phyloP scores from a whole-genome alignment of 2,888 invertebrate species.

The Dryadula phaetusa region DNA sequence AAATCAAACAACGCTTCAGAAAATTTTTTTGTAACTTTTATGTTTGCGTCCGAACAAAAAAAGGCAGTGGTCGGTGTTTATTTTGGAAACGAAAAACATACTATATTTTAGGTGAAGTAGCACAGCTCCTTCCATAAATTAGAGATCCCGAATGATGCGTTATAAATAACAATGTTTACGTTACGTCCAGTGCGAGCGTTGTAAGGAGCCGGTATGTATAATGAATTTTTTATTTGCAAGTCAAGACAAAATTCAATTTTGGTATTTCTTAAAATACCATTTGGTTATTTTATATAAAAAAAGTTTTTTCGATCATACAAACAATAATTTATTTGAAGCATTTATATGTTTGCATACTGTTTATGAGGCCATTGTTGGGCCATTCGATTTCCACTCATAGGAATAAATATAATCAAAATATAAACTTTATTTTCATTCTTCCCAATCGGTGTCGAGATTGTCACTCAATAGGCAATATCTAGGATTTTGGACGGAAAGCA shows the following conservation, averaged over 20 bases:
- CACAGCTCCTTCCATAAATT: constrained; percentile 29
- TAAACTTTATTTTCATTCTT: too few species aligned
- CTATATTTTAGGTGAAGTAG: constrained; percentile 17
- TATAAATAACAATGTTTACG: constrained; percentile 34
- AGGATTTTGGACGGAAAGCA: too few species aligned
- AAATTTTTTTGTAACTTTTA: neutral
- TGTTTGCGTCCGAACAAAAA: neutral
- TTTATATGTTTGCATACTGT: too few species aligned
- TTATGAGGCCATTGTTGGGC: too few species aligned
- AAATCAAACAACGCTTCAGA: neutral
- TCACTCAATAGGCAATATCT: too few species aligned
- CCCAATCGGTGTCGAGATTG: too few species aligned
- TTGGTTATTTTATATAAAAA: neutral
- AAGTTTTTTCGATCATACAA: neutral
- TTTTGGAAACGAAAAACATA: constrained; percentile 14
- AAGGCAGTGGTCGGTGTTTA: neutral
- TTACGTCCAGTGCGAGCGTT: constrained; percentile 10
- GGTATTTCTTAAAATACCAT: neutral
- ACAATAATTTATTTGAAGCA: too few species aligned
- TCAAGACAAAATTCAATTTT: constrained; percentile 1
- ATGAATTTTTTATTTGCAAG: constrained; percentile 21
- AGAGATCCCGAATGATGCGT: constrained; percentile 25
- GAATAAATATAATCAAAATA: too few species aligned
- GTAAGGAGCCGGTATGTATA: constrained; percentile 21
- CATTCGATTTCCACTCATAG: too few species aligned